phyloP scores from a whole-genome alignment of 2,797 vertebrate genomes.

The Sebastes goodei region DNA sequence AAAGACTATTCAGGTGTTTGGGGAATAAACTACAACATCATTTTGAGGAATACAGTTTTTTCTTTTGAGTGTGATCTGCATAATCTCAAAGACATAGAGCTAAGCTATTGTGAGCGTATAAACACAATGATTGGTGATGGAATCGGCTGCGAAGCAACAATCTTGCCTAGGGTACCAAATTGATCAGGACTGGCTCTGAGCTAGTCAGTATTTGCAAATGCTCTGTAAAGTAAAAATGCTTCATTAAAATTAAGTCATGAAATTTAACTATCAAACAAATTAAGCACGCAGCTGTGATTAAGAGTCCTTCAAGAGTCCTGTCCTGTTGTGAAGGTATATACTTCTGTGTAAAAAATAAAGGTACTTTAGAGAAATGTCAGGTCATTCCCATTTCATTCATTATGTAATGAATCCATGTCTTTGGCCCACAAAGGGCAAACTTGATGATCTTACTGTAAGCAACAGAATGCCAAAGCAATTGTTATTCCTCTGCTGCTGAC shows the following conservation, averaged over 20 bases:
- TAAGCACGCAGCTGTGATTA: not conserved
- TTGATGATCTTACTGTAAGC: slow-evolving; percentile 12
- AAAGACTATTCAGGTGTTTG: too few relatives aligned
- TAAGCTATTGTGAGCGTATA: too few relatives aligned
- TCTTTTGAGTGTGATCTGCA: too few relatives aligned
- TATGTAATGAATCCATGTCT: not conserved
- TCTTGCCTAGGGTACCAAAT: too few relatives aligned
- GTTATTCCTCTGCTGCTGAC: not conserved
- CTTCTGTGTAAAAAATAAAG: not conserved
- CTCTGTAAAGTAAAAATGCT: not conserved
- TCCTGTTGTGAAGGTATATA: slow-evolving; percentile 21
- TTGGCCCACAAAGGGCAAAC: slow-evolving; percentile 24
- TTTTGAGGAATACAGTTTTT: too few relatives aligned
- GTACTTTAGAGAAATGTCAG: slow-evolving; percentile 40
- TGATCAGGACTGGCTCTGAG: too few relatives aligned
- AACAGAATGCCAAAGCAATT: slow-evolving; percentile 38
- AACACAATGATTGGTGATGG: too few relatives aligned
- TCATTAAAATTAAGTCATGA: not conserved
- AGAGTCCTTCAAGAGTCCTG: not conserved
- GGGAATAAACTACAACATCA: too few relatives aligned
- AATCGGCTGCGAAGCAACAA: too few relatives aligned
- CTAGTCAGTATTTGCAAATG: slow-evolving; percentile 1
- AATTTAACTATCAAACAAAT: not conserved
- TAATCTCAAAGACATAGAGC: too few relatives aligned
- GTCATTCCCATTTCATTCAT: slow-evolving; percentile 45